Conservation (phyloP, 2,797 vertebrate genomes). For the Poeciliopsis presidionis region DNA sequence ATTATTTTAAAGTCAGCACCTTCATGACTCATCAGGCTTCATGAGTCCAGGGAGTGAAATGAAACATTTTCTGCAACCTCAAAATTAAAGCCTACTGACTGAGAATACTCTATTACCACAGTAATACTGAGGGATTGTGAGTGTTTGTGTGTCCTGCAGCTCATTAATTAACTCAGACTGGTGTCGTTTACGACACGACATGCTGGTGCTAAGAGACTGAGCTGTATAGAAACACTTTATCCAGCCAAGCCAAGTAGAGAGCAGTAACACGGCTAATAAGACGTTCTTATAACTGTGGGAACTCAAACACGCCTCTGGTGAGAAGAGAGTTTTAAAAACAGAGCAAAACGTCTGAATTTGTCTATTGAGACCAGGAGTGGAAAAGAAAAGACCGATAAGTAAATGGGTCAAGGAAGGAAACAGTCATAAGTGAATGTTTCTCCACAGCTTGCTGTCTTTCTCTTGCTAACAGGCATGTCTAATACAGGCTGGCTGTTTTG, state of each 20-base stretch:
- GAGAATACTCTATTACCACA: background rate
- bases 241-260: constrained; percentile 28
- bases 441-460: constrained; percentile 75
- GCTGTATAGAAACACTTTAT: constrained; percentile 62
- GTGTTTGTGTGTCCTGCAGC: background rate
- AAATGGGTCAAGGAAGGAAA: background rate
- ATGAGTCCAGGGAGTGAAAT: too few species aligned
- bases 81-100: constrained; percentile 4
- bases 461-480: constrained; percentile 90
- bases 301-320: constrained; percentile 32
- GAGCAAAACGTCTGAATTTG: background rate
- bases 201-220: constrained; percentile 62
- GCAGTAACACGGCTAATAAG: constrained; percentile 49
- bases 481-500: constrained; percentile 87
- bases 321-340: constrained; percentile 10
- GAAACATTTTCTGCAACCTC: background rate
- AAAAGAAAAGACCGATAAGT: background rate
- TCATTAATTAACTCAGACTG: constrained; percentile 43
- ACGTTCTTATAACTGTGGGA: constrained; percentile 54
- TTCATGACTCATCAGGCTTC: background rate
- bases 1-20: background rate
- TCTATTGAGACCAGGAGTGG: background rate
- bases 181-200: constrained; percentile 65
- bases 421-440: constrained; percentile 47
- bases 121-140: background rate